Evolutionary conservation across 2,113 vertebrate genomes (phyloP), one percentile per base, ranked within the genome.

Genomic region (Corythornis madagascariensis): DNA sequence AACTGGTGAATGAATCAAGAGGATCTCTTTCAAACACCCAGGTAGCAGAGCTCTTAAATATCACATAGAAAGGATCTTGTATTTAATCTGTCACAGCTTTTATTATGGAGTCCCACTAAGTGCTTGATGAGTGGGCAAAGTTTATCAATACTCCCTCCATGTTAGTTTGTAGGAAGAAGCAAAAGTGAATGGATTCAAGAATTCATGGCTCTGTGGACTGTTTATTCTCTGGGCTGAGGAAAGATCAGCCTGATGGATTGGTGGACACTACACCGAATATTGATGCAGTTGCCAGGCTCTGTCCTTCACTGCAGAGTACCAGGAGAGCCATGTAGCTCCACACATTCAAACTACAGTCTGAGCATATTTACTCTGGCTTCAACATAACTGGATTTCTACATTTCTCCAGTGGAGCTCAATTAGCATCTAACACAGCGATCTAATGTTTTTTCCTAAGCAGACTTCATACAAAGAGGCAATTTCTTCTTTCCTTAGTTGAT

Each of bases 31-130:
- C 74, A 65, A 80, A 63, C 45, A 91, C 85, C 67, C 74, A 47
- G 17, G 17, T 38, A 80, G 56, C 52, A 38, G 64, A 77, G 31
- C 12, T 89, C 82, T 90, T 84, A 65, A 92, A 47, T 93, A 57
- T 82, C 74, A 80, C 50, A 69, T 55, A 38, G 15, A 28, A 83
- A 83, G 52, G 71, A 85, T 84, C 59, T 73, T 72, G 28, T 86
- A 43, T 76, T 43, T 94, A 86, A 63, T 84, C 83, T 90, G 66
- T 88, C 88, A 45, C 60, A 61, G 38, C 25, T 93, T 90, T 93
- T 87, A 63, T 76, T 86, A 71, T 38, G 48, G 47, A 61, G 20
- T 61, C 11, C 31, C 45, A 45, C 38, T 66, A 76, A 87, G 50
- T 57, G 28, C 47, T 70, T 57, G 38, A 71, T 47, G 47, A 55